Conservation (phyloP, 1,140 invertebrate genomes). For the Leptinotarsa lineolata region DNA sequence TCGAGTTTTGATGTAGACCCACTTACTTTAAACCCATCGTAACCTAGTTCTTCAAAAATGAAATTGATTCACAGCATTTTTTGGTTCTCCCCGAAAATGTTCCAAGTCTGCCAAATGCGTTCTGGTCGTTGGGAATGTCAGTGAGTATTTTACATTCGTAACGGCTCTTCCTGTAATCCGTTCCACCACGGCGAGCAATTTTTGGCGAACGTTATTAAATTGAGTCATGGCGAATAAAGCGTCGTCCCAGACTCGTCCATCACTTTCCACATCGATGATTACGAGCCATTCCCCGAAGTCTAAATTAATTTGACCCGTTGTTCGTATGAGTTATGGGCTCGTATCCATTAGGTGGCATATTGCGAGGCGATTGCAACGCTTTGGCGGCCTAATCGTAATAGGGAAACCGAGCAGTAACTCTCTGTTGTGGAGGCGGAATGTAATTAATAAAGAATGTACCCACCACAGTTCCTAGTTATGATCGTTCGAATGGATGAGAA, state of each 20-base stretch:
- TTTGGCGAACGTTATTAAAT: no score
- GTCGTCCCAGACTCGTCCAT: not conserved
- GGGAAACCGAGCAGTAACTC: slow-evolving; percentile 38
- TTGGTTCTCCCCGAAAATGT: no score
- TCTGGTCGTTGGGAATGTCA: no score
- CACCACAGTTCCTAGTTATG: slow-evolving; percentile 32
- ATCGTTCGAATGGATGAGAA: slow-evolving; percentile 32
- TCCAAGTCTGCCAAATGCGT: no score
- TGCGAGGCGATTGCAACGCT: slow-evolving; percentile 50
- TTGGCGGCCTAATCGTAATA: slow-evolving; percentile 47
- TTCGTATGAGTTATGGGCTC: slow-evolving; percentile 48
- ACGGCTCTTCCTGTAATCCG: no score
- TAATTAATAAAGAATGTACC: slow-evolving; percentile 52
- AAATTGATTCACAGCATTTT: no score
- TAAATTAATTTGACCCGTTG: slow-evolving; percentile 53
- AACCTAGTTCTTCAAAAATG: no score
- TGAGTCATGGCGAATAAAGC: not conserved
- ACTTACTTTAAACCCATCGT: no score
- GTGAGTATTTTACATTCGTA: no score
- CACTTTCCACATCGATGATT: slow-evolving; percentile 20
- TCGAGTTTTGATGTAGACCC: no score
- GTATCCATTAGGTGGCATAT: slow-evolving; percentile 52
- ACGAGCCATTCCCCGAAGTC: slow-evolving; percentile 40
- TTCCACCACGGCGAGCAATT: no score
- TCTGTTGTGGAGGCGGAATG: slow-evolving; percentile 40